Evolutionary conservation across 2,888 invertebrate genomes (phyloP).

Genomic region (Leucophora obtusa): DNA sequence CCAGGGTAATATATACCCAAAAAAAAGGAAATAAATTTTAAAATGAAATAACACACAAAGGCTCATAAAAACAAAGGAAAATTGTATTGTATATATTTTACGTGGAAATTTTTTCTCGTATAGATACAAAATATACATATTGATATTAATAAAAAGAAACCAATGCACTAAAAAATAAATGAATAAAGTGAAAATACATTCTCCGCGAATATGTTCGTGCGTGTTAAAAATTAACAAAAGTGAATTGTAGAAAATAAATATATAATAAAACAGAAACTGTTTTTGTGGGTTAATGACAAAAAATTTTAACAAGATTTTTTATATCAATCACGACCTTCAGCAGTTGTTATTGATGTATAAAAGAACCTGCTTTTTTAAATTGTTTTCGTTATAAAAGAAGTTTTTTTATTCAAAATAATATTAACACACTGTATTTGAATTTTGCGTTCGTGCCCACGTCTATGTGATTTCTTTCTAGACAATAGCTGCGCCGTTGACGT

Average conservation of each 20-base stretch:
- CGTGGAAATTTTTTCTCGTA: conserved; percentile 12
- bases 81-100: conserved; percentile 27
- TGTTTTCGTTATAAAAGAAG: conserved; percentile 16
- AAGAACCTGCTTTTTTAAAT: conserved; percentile 35
- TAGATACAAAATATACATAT: not conserved
- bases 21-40: conserved; percentile 26
- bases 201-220: not conserved
- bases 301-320: not conserved
- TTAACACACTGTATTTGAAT: too few species aligned
- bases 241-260: not conserved
- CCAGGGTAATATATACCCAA: too few species aligned
- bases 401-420: not conserved
- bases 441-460: not conserved
- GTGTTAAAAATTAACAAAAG: conserved; percentile 5
- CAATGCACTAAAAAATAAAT: conserved; percentile 1
- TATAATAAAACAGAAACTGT: too few species aligned
- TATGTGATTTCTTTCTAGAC: conserved; percentile 49
- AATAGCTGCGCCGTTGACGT: conserved; percentile 54
- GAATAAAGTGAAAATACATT: conserved; percentile 50
- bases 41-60: conserved; percentile 44
- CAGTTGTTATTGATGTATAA: conserved; percentile 9
- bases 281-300: conserved; percentile 44
- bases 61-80: conserved; percentile 55
- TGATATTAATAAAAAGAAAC: not conserved
- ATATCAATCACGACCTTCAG: conserved; percentile 49